These are phyloP conservation scores for Peromyscus californicus DNA, from an alignment of 2,113 vertebrate genomes.

Conservation along the genomic window DNA sequence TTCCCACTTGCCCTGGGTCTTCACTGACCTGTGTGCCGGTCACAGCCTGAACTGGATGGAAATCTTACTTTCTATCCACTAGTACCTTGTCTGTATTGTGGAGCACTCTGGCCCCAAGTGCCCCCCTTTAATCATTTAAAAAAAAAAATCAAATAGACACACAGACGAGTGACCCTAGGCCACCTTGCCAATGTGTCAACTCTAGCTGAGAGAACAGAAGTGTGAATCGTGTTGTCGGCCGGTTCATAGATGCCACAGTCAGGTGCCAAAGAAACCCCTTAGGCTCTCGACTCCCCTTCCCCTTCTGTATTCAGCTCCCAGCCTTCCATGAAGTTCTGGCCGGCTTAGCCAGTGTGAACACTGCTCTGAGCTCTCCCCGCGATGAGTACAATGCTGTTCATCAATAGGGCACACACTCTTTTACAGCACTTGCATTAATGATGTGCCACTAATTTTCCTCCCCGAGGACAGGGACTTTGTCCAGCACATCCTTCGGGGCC, in stretches of 20 bases:
- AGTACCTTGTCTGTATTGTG: neutral
- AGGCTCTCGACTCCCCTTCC: neutral
- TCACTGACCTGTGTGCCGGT: neutral
- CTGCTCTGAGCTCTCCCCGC: neutral
- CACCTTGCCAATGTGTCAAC: neutral
- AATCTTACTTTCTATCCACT: neutral
- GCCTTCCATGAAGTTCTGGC: neutral
- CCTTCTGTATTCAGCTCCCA: neutral
- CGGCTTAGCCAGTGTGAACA: neutral
- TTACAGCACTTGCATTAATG: neutral
- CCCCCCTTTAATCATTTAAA: neutral
- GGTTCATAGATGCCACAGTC: neutral
- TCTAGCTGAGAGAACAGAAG: neutral
- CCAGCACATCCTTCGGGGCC: neutral
- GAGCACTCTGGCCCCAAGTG: neutral
- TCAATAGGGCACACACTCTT: neutral
- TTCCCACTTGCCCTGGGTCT: neutral
- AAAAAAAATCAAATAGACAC: neutral
- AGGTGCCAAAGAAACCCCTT: neutral
- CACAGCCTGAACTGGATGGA: neutral
- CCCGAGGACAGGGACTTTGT: neutral
- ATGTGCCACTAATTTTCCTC: constrained; percentile 2
- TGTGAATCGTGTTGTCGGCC: neutral
- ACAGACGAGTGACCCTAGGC: neutral
- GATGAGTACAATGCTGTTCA: neutral